phyloP scores from a whole-genome alignment of 1,140 invertebrate species.

The Drosophila virilis region DNA sequence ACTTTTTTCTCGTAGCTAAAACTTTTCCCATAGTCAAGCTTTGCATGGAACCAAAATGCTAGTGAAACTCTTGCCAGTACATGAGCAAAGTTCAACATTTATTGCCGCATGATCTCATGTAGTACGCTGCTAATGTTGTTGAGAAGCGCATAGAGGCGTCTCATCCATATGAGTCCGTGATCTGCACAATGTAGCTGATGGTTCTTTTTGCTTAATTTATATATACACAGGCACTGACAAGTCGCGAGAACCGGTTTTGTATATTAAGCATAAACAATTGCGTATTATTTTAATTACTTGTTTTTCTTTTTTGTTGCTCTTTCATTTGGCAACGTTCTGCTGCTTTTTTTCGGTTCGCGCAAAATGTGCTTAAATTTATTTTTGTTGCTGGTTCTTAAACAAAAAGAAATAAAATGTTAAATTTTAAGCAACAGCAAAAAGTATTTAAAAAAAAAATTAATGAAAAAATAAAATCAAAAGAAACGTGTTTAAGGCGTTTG shows the following conservation, averaged over 20 bases:
- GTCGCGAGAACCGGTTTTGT: constrained; percentile 13
- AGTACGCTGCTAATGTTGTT: constrained; percentile 9
- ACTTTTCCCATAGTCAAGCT: constrained; percentile 28
- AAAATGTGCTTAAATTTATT: constrained; percentile 65
- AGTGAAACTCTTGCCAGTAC: constrained; percentile 36
- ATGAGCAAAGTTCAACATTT: constrained; percentile 30
- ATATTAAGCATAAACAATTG: constrained; percentile 65
- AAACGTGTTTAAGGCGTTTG: constrained; percentile 19
- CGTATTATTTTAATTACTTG: constrained; percentile 75
- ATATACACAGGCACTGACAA: neutral
- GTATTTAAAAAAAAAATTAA: constrained; percentile 9
- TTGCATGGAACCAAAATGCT: constrained; percentile 5
- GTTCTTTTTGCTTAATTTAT: neutral
- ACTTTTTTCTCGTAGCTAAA: constrained; percentile 28
- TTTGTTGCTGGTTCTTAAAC: constrained; percentile 43
- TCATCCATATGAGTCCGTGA: constrained; percentile 37
- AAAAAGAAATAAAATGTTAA: constrained; percentile 24
- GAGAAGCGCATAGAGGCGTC: constrained; percentile 17
- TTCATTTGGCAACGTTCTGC: constrained; percentile 52
- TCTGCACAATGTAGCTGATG: constrained; percentile 7
- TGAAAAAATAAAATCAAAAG: constrained; percentile 20
- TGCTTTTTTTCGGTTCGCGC: constrained; percentile 39
- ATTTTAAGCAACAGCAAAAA: constrained; percentile 11
- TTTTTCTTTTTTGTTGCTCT: constrained; percentile 8
- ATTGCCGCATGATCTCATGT: constrained; percentile 67